Percentiles rank a stretch among this genome's conserved stretches.
These are phyloP conservation scores for Perccottus glenii DNA, from an alignment of 2,113 vertebrate genomes.

Conservation along the genomic window DNA sequence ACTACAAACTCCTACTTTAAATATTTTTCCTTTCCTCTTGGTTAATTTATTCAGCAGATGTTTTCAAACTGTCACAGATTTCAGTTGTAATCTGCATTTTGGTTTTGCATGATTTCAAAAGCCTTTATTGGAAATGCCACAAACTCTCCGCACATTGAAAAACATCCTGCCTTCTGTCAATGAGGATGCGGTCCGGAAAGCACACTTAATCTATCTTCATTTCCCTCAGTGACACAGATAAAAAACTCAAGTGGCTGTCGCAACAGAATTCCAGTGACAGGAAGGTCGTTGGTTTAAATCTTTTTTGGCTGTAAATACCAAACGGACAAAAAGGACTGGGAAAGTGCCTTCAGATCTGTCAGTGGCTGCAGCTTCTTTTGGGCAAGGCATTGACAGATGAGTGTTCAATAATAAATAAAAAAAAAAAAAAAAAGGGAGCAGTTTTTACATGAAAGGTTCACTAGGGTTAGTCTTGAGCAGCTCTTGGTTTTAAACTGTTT, in stretches of 20 bases:
- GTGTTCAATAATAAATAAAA: background rate
- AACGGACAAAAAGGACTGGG: background rate
- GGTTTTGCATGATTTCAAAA: slow-evolving; percentile 3
- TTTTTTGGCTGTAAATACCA: background rate
- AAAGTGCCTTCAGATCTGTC: background rate
- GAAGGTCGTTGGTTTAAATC: slow-evolving; percentile 6
- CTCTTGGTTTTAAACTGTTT: background rate
- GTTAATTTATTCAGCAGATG: slow-evolving; percentile 2
- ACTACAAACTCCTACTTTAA: background rate
- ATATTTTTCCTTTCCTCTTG: background rate
- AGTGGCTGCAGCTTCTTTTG: background rate
- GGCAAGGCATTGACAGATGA: slow-evolving; percentile 1
- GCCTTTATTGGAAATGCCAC: slow-evolving; percentile 3
- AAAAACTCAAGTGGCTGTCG: slow-evolving; percentile 22
- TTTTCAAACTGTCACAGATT: background rate
- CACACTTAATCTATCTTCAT: slow-evolving; percentile 34
- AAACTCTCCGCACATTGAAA: slow-evolving; percentile 17
- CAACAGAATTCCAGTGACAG: slow-evolving; percentile 1
- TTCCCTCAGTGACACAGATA: slow-evolving; percentile 33
- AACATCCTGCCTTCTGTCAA: background rate
- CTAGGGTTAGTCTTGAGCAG: background rate
- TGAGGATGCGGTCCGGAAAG: slow-evolving; percentile 5
- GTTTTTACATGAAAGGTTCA: background rate
- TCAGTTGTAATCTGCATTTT: slow-evolving; percentile 4
- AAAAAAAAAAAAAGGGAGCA: background rate